A percentile compares a stretch with the other conserved stretches of the same genome.
These are phyloP conservation scores for Pachyuromys duprasi DNA, from an alignment of 2,797 vertebrate species.

Conservation along the genomic window DNA sequence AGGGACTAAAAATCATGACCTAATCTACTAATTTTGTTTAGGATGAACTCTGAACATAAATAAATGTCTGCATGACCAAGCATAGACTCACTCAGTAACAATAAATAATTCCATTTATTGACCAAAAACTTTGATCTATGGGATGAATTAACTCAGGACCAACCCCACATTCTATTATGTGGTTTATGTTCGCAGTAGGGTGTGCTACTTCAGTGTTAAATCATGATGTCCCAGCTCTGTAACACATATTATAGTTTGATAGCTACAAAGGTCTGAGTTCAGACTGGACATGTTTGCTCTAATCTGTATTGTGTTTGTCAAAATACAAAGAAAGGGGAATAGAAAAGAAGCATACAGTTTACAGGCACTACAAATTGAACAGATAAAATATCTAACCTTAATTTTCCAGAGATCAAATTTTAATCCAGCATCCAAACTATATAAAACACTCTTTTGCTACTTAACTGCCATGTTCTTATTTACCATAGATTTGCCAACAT, in stretches of 20 bases:
- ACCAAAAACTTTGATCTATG: neutral
- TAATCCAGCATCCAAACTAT: neutral
- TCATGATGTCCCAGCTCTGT: constrained; percentile 76
- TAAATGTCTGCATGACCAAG: neutral
- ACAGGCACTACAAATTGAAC: neutral
- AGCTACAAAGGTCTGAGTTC: constrained; percentile 89
- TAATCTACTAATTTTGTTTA: constrained; percentile 64
- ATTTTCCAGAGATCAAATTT: neutral
- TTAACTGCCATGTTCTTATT: neutral
- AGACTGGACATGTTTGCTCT: constrained; percentile 86
- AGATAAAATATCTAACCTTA: neutral
- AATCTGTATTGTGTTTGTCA: constrained; percentile 76
- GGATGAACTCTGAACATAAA: neutral
- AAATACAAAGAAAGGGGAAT: neutral
- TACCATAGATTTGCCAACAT: neutral
- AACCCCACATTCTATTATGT: neutral
- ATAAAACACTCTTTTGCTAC: neutral
- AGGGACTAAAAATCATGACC: neutral
- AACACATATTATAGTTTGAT: constrained; percentile 84
- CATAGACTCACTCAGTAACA: neutral
- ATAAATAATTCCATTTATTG: neutral
- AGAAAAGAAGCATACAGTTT: neutral
- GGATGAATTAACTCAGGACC: neutral
- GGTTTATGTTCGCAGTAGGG: neutral
- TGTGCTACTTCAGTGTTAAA: neutral